These are phyloP conservation scores for Paralvinella palmiformis DNA, from an alignment of 1,140 invertebrate species.

Conservation along the genomic window DNA sequence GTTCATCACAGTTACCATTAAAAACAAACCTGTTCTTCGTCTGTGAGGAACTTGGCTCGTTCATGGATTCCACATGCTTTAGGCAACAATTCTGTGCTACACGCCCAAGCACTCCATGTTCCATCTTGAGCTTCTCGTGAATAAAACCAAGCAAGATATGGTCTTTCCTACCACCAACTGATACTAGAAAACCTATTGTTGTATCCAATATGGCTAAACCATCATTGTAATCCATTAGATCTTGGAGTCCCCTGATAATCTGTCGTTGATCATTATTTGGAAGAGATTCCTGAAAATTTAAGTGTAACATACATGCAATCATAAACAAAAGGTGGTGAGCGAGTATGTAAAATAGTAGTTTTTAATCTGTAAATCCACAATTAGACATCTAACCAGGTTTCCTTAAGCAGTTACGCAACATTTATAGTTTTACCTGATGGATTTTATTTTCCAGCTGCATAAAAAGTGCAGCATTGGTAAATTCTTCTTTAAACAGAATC, in stretches of 20 bases:
- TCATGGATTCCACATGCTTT: slow-evolving; percentile 29
- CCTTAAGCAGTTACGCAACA: background rate
- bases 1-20: slow-evolving; percentile 4
- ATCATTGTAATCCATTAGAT: slow-evolving; percentile 29
- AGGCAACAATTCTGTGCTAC: slow-evolving; percentile 24
- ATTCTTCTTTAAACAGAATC: slow-evolving; percentile 33
- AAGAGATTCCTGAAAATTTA: slow-evolving; percentile 24
- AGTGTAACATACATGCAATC: background rate
- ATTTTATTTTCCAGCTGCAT: slow-evolving; percentile 27
- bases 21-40: slow-evolving; percentile 12
- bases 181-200: slow-evolving; percentile 30
- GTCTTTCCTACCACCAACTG: slow-evolving; percentile 21
- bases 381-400: background rate
- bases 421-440: slow-evolving; percentile 25
- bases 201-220: slow-evolving; percentile 33
- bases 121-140: slow-evolving; percentile 30
- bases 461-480: slow-evolving; percentile 29
- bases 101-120: slow-evolving; percentile 24
- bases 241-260: slow-evolving; percentile 26
- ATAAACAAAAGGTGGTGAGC: background rate
- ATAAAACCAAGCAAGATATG: slow-evolving; percentile 27
- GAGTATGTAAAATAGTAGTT: background rate
- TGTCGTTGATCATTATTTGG: slow-evolving; percentile 22
- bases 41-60: slow-evolving; percentile 21
- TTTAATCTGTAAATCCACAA: too few species aligned